Conservation (phyloP, 2,113 vertebrate genomes). For the Scatophagus argus region DNA sequence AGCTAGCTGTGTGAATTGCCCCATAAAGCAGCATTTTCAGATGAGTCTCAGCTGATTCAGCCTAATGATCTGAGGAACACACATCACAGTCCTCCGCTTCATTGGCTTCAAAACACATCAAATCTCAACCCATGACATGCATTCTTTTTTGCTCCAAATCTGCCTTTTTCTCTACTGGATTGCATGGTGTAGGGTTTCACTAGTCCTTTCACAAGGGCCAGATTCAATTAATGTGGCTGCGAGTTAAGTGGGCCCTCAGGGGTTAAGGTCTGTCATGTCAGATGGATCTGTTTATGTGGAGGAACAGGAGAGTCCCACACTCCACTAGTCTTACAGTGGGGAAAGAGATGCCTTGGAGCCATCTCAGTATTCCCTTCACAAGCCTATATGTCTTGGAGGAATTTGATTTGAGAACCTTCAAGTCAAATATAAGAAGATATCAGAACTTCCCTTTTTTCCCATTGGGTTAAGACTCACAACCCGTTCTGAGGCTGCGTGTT, state of each 20-base stretch:
- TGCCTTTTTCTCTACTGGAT: conserved; percentile 35
- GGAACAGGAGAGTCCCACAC: conserved; percentile 66
- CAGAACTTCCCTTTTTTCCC: conserved; percentile 30
- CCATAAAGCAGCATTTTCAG: conserved; percentile 59
- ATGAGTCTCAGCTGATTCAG: conserved; percentile 61
- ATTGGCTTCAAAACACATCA: conserved; percentile 62
- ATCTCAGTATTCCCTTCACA: conserved; percentile 63
- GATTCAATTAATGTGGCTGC: conserved; percentile 76
- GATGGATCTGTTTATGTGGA: conserved; percentile 77
- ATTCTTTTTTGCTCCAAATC: conserved; percentile 67
- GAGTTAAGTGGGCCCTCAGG: conserved; percentile 79
- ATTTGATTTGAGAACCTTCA: conserved; percentile 63
- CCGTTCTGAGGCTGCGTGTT: conserved; percentile 2
- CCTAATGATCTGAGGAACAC: conserved; percentile 69
- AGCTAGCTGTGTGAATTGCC: conserved; percentile 54
- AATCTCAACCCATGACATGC: conserved; percentile 41
- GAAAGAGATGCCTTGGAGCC: conserved; percentile 56
- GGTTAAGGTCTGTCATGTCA: conserved; percentile 81
- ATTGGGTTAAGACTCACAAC: conserved; percentile 29
- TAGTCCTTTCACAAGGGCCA: conserved; percentile 58
- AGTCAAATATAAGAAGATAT: conserved; percentile 48
- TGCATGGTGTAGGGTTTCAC: conserved; percentile 49
- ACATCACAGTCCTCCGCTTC: conserved; percentile 54
- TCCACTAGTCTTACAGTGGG: conserved; percentile 43
- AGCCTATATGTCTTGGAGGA: conserved; percentile 47